A percentile compares a stretch with the other conserved stretches of the same genome.
These are phyloP conservation scores for Brachyrhaphis roseni DNA, from an alignment of 2,797 vertebrate genomes.

Conservation along the genomic window DNA sequence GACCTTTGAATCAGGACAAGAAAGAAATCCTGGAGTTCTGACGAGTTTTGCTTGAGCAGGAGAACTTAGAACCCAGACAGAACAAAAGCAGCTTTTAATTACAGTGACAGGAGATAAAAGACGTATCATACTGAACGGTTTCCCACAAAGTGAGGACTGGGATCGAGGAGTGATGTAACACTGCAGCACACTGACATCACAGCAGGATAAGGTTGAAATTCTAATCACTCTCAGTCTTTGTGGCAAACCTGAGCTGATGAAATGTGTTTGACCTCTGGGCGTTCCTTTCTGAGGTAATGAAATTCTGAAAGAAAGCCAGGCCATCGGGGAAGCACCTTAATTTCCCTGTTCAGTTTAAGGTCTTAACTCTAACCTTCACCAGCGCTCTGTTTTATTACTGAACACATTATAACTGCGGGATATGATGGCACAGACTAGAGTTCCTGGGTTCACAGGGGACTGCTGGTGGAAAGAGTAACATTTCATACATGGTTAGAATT, in stretches of 20 bases:
- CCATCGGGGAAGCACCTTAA: conserved; percentile 63
- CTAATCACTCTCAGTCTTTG: conserved; percentile 22
- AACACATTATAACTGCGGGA: conserved; percentile 50
- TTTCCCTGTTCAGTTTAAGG: conserved; percentile 67
- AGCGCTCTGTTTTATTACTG: conserved; percentile 62
- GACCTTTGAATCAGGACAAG: neutral
- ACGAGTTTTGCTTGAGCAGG: conserved; percentile 25
- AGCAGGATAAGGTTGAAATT: conserved; percentile 11
- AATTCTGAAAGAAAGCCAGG: conserved; percentile 68
- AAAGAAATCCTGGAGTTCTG: conserved; percentile 8
- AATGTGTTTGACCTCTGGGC: conserved; percentile 60
- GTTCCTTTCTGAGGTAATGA: conserved; percentile 62
- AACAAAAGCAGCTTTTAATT: conserved; percentile 6
- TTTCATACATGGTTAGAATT: conserved; percentile 21
- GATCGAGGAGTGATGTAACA: conserved; percentile 24
- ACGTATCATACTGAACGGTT: neutral
- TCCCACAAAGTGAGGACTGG: conserved; percentile 4
- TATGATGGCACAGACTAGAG: conserved; percentile 51
- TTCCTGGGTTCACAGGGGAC: conserved; percentile 17
- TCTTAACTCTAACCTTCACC: conserved; percentile 66
- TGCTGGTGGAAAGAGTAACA: neutral
- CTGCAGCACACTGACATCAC: conserved; percentile 18
- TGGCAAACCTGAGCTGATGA: conserved; percentile 48
- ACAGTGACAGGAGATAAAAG: conserved; percentile 23
- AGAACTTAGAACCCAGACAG: conserved; percentile 1